Base-by-base conservation (phyloP, 2,888 invertebrate genomes). In the Pecten maximus region DNA sequence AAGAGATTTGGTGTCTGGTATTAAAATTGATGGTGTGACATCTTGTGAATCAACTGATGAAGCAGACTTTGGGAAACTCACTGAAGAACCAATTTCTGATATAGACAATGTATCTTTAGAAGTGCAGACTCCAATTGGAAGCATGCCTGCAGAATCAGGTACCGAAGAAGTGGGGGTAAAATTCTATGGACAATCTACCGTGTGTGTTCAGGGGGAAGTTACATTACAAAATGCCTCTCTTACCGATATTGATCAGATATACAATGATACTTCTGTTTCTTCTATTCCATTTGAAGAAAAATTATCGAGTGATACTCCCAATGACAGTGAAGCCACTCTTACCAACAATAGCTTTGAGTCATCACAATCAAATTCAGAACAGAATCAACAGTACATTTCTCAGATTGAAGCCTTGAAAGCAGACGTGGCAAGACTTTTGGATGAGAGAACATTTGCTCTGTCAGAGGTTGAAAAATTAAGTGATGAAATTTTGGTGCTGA, bases 401-500 rank as follows among this genome's bases (percentile, higher is more conserved):
- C 93, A 93, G 91, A 89, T 90, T 40, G 91, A 93, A 90, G 91
- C 88, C 28, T 87, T 92, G 35, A 91, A 89, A 54, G 40, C 19
- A 40, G 93, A 93, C 74, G 91, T 89, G 90, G 90, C 74, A 60
- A 90, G 91, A 88, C 44, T 93, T 12, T 54, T 90, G 16, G 91
- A 90, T 89, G 74, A 74, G 15, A 74, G 6, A 74, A 35, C 74
- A 74, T 74, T 74, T 74, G 91, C 89, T 87, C 90, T 93, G 40
- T 91, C 93, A 54, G 90, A 92, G 88, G 90, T 92, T 60, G 92
- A 92, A 88, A 89, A 90, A 88, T 90, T 91, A 87, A 88, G 40
- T 88, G 92, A 90, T 54, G 91, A 92, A 48, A 90, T 89, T 86
- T 28, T 87, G n/a, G 88, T 74, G 40, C 19, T 92, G n/a, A 92